phyloP scores from a whole-genome alignment of 2,888 invertebrate genomes.

The Phortica magna region DNA sequence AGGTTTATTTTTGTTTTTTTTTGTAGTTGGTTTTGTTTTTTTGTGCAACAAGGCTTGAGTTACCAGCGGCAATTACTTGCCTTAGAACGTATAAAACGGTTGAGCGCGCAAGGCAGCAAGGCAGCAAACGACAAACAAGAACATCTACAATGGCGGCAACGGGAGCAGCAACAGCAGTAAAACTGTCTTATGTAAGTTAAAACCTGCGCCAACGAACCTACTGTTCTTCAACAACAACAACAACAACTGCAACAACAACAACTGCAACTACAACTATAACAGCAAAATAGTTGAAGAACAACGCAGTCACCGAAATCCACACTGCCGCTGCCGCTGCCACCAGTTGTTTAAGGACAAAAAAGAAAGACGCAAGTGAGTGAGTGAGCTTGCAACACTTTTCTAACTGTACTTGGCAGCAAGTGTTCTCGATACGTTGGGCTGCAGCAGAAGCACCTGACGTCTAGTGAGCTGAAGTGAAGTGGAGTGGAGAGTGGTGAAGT shows the following conservation, averaged over 20 bases:
- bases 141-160: neutral
- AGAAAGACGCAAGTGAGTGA: neutral
- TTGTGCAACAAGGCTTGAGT: neutral
- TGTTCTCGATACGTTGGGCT: slow-evolving; percentile 24
- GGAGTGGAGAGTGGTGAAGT: neutral
- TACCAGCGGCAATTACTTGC: slow-evolving; percentile 29
- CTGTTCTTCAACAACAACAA: neutral
- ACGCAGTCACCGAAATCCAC: too few species aligned
- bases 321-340: neutral
- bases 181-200: slow-evolving; percentile 23
- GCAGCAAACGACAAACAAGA: neutral
- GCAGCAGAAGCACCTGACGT: neutral
- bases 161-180: slow-evolving; percentile 3
- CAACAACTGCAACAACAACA: neutral
- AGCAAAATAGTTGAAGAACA: too few species aligned
- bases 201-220: neutral
- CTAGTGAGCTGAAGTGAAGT: neutral
- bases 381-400: slow-evolving; percentile 17
- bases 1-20: neutral
- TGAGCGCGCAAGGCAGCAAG: neutral
- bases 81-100: neutral
- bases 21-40: too few species aligned
- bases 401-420: slow-evolving; percentile 32
- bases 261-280: neutral
- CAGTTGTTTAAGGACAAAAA: slow-evolving; percentile 22